Evolutionary conservation across 1,140 invertebrate species (phyloP), one percentile per base, ranked within the genome.

Genomic region (Brachionus koreanus): DNA sequence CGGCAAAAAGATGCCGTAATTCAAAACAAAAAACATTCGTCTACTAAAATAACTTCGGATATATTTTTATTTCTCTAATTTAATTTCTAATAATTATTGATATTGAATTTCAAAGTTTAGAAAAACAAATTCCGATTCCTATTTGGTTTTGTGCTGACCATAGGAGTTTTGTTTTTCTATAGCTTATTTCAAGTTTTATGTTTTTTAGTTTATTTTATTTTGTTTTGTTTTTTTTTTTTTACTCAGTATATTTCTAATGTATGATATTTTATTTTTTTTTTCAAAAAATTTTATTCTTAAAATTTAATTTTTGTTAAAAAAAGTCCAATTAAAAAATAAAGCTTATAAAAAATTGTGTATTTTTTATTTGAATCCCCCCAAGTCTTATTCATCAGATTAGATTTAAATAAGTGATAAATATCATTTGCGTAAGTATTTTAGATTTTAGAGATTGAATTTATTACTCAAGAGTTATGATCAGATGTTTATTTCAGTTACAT

Each of bases 291-390:
- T n/a, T 57, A 57, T 57, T 57, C 49, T 57, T 57, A 57, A 57
- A 57, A 57, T 57, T 57, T 57, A 57, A 57, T 57, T 57, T 57
- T 57, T 57, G n/a, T 57, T 39, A 72, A 10, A 69, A 67, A 69
- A 69, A 42, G 67, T 72, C 67, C 67, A 72, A 39, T 72, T 72
- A 2, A 72, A 72, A 72, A 72, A 72, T 72, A 72, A 72, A 72
- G 39, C 16, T 72, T 39, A 72, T n/a, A 13, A 69, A 69, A 69
- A 67, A 69, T 29, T 12, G 13, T 67, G 12, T 67, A 35, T 35
- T 37, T 69, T 69, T 69, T 33, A 35, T 35, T 35, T 69, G 37
- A 69, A 69, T 35, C 33, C 37, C 35, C 63, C 23, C 33, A 33
- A 65, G 63, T 33, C 10, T 65, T 25, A 9, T 19, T 57, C 19